phyloP scores from a whole-genome alignment of 2,113 vertebrate genomes.

The Silurus glanis region DNA sequence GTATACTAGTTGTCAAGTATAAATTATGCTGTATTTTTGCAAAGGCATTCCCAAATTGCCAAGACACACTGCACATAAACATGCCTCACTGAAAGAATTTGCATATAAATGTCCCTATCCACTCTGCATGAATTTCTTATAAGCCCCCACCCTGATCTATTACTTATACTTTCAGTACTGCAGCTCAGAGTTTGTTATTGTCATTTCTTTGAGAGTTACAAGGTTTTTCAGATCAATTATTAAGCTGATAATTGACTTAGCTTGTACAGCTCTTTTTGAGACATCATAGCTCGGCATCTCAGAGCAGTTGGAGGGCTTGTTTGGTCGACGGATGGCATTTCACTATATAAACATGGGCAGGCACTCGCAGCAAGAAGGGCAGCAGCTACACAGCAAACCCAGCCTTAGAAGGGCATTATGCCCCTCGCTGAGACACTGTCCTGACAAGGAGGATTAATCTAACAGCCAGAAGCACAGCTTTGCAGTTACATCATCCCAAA shows the following conservation, averaged over 20 bases:
- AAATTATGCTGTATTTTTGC: not conserved
- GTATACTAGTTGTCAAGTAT: not conserved
- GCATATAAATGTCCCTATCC: slow-evolving; percentile 5
- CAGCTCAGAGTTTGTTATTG: not conserved
- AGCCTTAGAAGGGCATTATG: slow-evolving; percentile 39
- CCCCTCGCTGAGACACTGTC: slow-evolving; percentile 36
- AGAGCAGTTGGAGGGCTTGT: not conserved
- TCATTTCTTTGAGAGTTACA: not conserved
- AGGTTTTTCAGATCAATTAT: slow-evolving; percentile 17
- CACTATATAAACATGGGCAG: slow-evolving; percentile 14
- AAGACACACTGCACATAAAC: slow-evolving; percentile 10
- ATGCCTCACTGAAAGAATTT: slow-evolving; percentile 14
- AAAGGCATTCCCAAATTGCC: not conserved
- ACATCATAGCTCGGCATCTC: not conserved
- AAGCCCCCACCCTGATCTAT: not conserved
- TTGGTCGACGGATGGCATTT: slow-evolving; percentile 34
- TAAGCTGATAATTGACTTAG: slow-evolving; percentile 20
- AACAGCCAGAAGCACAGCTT: slow-evolving; percentile 13
- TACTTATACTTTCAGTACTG: not conserved
- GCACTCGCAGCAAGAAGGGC: slow-evolving; percentile 23
- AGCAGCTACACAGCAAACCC: slow-evolving; percentile 13
- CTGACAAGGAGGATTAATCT: slow-evolving; percentile 55
- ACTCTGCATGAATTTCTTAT: not conserved
- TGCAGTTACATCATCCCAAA: slow-evolving; percentile 40
- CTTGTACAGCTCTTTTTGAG: not conserved